Percentiles rank a stretch among this genome's conserved stretches.
Conservation (phyloP, 2,113 vertebrate genomes). For the Mandrillus leucophaeus region DNA sequence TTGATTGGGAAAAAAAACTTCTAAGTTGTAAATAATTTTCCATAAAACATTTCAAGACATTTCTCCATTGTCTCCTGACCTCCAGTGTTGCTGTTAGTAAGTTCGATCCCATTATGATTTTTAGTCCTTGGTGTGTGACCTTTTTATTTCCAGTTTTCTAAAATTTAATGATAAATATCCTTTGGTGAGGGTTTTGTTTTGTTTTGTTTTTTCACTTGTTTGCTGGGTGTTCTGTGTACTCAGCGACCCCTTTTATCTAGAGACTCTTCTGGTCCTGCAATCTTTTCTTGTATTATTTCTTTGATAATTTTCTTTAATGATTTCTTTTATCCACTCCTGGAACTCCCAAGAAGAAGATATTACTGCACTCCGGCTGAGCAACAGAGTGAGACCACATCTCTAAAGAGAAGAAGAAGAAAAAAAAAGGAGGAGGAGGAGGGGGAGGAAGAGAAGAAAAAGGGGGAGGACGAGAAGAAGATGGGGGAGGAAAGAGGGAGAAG, state of each 20-base stretch:
- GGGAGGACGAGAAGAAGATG: too few relatives aligned
- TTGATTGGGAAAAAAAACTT: not conserved
- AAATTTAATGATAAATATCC: not conserved
- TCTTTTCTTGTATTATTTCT: not conserved
- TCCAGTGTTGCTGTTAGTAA: not conserved
- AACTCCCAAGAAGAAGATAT: not conserved
- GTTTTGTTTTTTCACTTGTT: not conserved
- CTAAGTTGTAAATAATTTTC: not conserved
- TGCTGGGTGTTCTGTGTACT: not conserved
- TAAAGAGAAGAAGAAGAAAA: too few relatives aligned
- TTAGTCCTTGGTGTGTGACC: not conserved
- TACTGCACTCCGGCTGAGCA: too few relatives aligned
- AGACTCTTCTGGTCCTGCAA: not conserved
- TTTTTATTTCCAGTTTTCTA: not conserved
- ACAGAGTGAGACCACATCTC: too few relatives aligned
- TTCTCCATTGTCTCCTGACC: not conserved
- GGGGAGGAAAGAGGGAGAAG: too few relatives aligned
- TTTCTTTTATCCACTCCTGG: not conserved
- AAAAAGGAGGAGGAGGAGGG: too few relatives aligned
- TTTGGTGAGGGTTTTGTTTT: not conserved
- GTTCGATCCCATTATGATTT: not conserved
- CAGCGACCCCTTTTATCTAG: not conserved
- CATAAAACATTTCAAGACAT: not conserved
- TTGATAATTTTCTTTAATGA: not conserved
- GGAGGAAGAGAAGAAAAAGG: too few relatives aligned